Evolutionary conservation across 2,797 vertebrate species (phyloP), one percentile per base, ranked within the genome.

Genomic region (Microctenopoma steveboyesi): DNA sequence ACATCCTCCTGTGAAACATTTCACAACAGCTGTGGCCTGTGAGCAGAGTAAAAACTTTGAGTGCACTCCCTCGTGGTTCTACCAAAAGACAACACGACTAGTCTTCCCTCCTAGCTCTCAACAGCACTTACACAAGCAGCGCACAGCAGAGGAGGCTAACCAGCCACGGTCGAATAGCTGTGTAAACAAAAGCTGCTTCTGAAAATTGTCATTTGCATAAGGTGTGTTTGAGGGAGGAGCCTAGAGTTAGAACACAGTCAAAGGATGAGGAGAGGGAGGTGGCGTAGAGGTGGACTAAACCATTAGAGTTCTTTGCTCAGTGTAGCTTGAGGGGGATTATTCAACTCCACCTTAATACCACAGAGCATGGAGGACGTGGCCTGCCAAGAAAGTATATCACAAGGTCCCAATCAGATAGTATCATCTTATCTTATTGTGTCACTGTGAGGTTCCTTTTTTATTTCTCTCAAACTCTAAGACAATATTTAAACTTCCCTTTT

Each of bases 151-250:
- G 77, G 72, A 69, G 69, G 81, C 84, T 88, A 92, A 88, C 88
- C 66, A 55, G 88, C 92, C 73, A 69, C 40, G 49, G 83, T 89
- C 69, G 64, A 87, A 89, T 90, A 82, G 88, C 88, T 93, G 90
- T 88, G 93, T 93, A 93, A 94, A 94, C 91, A 94, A 89, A 92
- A 89, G 92, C 89, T 92, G 88, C 93, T 76, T 86, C 89, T 86
- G 86, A 82, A 86, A 90, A 86, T 86, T 69, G 76, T 40, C 82
- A 94, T 95, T 94, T 94, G 91, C 93, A 94, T 93, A 95, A 95
- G 94, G 94, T 95, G 94, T 93, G 92, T 92, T 91, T 82, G 79
- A 84, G 88, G 91, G 92, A 91, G 92, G 92, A 88, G 92, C 86
- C 74, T 59, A 78, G 55, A 76, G 78, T 63, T 71, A 74, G 85